These are phyloP conservation scores for Xylocampa areola DNA, from an alignment of 2,888 invertebrate genomes.

Conservation along the genomic window DNA sequence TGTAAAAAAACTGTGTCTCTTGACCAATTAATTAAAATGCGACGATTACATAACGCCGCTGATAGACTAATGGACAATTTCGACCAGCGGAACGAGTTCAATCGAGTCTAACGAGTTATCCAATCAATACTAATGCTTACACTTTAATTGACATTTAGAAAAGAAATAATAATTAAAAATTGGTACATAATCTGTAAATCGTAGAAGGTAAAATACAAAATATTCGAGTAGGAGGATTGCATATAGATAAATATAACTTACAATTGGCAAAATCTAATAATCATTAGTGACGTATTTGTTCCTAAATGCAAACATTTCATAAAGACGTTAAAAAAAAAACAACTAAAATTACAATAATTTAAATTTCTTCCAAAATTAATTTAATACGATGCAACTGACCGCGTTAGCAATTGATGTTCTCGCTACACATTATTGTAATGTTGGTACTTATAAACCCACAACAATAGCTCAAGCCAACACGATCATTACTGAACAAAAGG, in stretches of 20 bases:
- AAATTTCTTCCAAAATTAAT: too few relatives aligned
- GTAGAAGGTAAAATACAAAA: background rate
- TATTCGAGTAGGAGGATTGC: too few relatives aligned
- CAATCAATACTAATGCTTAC: conserved; percentile 29
- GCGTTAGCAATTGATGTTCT: conserved; percentile 2
- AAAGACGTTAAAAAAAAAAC: too few relatives aligned
- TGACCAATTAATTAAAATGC: conserved; percentile 26
- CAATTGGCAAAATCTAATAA: too few relatives aligned
- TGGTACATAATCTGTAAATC: background rate
- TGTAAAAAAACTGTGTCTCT: conserved; percentile 24
- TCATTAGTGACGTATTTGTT: too few relatives aligned
- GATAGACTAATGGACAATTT: conserved; percentile 23
- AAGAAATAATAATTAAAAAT: conserved; percentile 22
- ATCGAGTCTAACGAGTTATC: conserved; percentile 37
- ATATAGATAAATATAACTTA: too few relatives aligned
- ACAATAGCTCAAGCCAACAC: conserved; percentile 26
- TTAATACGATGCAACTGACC: too few relatives aligned
- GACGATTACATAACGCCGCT: conserved; percentile 25
- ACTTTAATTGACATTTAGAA: conserved; percentile 38
- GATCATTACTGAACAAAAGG: conserved; percentile 33
- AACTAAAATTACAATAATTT: too few relatives aligned
- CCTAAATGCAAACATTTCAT: too few relatives aligned
- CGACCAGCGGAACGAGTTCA: conserved; percentile 25
- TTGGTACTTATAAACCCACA: conserved; percentile 2
- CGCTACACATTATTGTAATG: conserved; percentile 1